phyloP scores from a whole-genome alignment of 2,888 invertebrate species.

The Oxycera nigricornis region DNA sequence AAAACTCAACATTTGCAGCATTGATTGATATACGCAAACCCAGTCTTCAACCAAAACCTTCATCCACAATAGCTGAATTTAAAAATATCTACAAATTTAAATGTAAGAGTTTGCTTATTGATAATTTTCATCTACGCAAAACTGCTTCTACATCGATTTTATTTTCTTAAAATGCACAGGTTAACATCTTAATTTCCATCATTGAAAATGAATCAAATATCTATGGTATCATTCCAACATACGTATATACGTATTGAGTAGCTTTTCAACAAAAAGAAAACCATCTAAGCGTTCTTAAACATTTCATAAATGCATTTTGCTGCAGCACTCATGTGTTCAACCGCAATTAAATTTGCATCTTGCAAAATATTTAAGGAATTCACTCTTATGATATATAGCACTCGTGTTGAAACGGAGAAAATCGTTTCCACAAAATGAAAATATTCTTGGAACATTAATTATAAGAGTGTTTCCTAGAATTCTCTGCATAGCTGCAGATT shows the following conservation, averaged over 20 bases:
- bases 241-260: neutral
- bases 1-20: too few relatives aligned
- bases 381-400: neutral
- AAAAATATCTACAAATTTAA: too few relatives aligned
- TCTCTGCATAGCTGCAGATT: constrained; percentile 29
- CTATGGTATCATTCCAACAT: neutral
- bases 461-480: neutral
- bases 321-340: neutral
- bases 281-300: neutral
- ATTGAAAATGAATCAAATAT: too few relatives aligned
- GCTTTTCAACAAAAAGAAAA: neutral
- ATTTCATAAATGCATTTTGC: neutral
- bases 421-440: neutral
- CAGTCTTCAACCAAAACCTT: too few relatives aligned
- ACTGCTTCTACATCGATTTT: too few relatives aligned
- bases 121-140: too few relatives aligned
- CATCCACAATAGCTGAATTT: too few relatives aligned
- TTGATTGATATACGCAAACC: too few relatives aligned
- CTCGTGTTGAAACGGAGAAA: too few relatives aligned
- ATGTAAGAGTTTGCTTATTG: too few relatives aligned
- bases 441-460: constrained; percentile 34
- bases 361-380: neutral
- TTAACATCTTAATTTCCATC: too few relatives aligned
- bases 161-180: too few relatives aligned
- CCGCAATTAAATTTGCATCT: constrained; percentile 6